phyloP scores from a whole-genome alignment of 2,888 invertebrate species.

The Epinotia nisella region DNA sequence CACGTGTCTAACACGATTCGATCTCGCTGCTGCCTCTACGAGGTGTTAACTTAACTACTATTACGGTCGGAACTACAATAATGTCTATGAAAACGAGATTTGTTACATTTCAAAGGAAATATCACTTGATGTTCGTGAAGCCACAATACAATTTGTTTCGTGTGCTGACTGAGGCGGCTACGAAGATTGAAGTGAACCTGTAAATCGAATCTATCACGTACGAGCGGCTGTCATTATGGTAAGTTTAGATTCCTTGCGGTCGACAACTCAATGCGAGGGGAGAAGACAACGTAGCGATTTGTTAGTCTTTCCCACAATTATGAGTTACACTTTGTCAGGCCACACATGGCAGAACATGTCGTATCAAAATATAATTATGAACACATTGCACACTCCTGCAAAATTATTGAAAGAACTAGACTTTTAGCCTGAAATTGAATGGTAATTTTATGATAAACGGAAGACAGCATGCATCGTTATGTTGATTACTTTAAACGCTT shows the following conservation, averaged over 20 bases:
- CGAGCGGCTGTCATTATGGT: constrained; percentile 72
- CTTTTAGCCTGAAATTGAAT: constrained; percentile 16
- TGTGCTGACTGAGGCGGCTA: constrained; percentile 62
- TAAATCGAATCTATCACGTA: constrained; percentile 81
- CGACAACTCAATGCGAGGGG: constrained; percentile 58
- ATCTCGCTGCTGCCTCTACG: constrained; percentile 49
- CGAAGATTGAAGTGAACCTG: constrained; percentile 77
- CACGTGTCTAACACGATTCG: constrained; percentile 53
- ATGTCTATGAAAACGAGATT: constrained; percentile 57
- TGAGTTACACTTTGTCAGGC: constrained; percentile 42
- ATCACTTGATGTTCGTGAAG: constrained; percentile 67
- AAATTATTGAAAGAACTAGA: constrained; percentile 14
- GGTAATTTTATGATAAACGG: constrained; percentile 7
- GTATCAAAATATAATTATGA: constrained; percentile 9
- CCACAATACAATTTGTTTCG: constrained; percentile 76
- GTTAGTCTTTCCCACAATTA: constrained; percentile 52
- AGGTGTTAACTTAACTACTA: constrained; percentile 51
- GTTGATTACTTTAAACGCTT: constrained; percentile 3
- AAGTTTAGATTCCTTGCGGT: constrained; percentile 74
- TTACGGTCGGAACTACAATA: constrained; percentile 52
- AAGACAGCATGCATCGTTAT: constrained; percentile 12
- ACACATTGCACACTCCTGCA: not conserved
- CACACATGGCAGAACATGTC: constrained; percentile 24
- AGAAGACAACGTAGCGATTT: constrained; percentile 51
- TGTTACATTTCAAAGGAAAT: constrained; percentile 47